Conservation (phyloP, 2,888 invertebrate genomes). For the Altica lythri region DNA sequence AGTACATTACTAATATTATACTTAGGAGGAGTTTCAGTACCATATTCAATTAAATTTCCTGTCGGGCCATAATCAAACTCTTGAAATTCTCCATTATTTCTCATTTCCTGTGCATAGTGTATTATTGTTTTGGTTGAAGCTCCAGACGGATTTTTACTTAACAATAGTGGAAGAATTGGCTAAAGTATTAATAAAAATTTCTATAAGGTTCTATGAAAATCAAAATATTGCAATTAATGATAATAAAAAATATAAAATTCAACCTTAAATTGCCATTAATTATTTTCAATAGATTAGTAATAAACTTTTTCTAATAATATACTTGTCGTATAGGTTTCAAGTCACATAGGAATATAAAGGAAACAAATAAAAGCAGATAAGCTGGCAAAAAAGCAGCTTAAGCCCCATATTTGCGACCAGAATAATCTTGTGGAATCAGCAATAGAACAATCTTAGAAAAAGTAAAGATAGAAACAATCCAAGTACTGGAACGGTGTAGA, state of each 20-base stretch:
- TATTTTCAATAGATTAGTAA: no score
- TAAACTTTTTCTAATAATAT: no score
- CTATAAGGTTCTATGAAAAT: background rate
- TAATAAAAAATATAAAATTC: background rate
- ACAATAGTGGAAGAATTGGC: slow-evolving; percentile 66
- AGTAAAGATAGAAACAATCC: no score
- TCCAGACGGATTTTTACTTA: slow-evolving; percentile 75
- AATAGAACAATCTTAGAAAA: no score
- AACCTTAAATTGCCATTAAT: no score
- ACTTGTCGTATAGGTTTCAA: no score
- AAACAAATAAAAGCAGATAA: no score
- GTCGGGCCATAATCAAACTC: slow-evolving; percentile 71
- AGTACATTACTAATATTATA: slow-evolving; percentile 67
- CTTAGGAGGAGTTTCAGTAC: slow-evolving; percentile 63
- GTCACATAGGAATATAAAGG: no score
- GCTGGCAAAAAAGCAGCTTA: no score
- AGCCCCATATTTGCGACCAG: no score
- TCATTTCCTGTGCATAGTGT: slow-evolving; percentile 63
- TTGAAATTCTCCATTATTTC: slow-evolving; percentile 60
- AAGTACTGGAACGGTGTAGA: no score
- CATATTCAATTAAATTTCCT: slow-evolving; percentile 66
- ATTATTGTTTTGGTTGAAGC: slow-evolving; percentile 73
- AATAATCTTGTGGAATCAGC: no score
- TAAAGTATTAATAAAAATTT: slow-evolving; percentile 29
- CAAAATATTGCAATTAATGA: background rate